These are phyloP conservation scores for Gonatopus flavifemur DNA, from an alignment of 1,140 invertebrate genomes.

Conservation along the genomic window DNA sequence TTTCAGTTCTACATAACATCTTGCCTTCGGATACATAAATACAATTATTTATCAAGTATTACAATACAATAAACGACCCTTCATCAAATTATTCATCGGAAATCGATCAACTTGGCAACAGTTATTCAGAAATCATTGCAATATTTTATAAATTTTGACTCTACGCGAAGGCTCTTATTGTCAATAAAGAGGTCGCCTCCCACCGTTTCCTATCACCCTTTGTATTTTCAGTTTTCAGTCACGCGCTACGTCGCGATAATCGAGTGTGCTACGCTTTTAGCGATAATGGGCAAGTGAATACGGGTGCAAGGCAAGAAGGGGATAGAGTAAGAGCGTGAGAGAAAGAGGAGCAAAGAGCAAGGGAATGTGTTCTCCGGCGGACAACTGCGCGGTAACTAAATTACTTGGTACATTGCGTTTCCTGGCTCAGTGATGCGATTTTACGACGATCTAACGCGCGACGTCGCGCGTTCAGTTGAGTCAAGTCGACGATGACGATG, in stretches of 20 bases:
- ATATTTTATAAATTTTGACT: neutral
- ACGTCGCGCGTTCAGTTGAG: no score
- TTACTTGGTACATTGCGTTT: slow-evolving; percentile 54
- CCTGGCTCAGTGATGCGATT: slow-evolving; percentile 44
- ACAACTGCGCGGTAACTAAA: slow-evolving; percentile 55
- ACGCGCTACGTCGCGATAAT: slow-evolving; percentile 52
- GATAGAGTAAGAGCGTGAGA: slow-evolving; percentile 24
- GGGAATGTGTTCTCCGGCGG: slow-evolving; percentile 27
- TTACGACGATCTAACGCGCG: slow-evolving; percentile 34
- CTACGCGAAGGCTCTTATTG: neutral
- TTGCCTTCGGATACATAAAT: no score
- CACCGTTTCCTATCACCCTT: no score
- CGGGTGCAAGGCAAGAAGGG: slow-evolving; percentile 45
- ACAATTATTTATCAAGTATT: no score
- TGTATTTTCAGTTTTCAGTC: slow-evolving; percentile 49
- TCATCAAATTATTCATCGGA: no score
- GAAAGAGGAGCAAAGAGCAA: slow-evolving; percentile 18
- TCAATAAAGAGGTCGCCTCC: no score
- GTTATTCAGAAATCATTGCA: no score
- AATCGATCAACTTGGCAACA: no score
- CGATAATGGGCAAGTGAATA: slow-evolving; percentile 55
- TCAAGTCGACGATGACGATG: slow-evolving; percentile 4
- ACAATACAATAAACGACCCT: no score
- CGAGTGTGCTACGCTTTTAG: slow-evolving; percentile 57
- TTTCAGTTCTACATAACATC: no score